Base-by-base conservation (phyloP, 2,113 vertebrate genomes). In the Scytalopus superciliaris region DNA sequence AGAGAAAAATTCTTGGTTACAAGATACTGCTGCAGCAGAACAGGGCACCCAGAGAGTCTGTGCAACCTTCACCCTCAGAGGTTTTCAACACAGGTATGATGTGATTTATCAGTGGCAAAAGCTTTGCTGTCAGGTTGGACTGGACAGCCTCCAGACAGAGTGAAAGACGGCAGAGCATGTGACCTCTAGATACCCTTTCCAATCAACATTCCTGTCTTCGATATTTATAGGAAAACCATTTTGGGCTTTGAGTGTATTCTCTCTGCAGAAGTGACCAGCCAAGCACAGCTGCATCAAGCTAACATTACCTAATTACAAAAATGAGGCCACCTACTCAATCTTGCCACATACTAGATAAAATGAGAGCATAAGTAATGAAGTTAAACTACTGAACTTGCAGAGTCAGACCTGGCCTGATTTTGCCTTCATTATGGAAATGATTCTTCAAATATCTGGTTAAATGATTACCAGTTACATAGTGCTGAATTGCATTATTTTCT, bases 401-500 rank as follows among this genome's bases (percentile, higher is more conserved):
- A 80, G 52, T 83, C 44, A 78, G 44, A 57, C 25, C 28, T 76
- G 24, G 27, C 3, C 21, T 68, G 22, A 75, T 28, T 90, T 67
- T 57, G 15, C 13, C n/a, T 80, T 84, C 10, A 7, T 52, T 31
- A 40, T 19, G 31, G 47, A 22, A 89, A 68, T 3, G 11, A 44
- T 35, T 76, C 19, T 74, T 85, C 28, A 69, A 79, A 28, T 33
- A 60, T 21, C 39, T 78, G 7, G 0, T 64, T 68, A 87, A 37
- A 53, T 50, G 52, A 15, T 17, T 56, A 53, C 39, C 2, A 0
- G 0, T 40, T 59, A 44, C 1, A 15, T 0, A 0, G 52, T 19
- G 6, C 8, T 73, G 24, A 78, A 84, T 12, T 23, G n/a, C 49
- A 31, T 22, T 60, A n/a, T 31, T 75, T 79, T 70, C 15, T 59